Evolutionary conservation across 2,888 invertebrate genomes (phyloP).

Genomic region (Chymomyza caudatula): DNA sequence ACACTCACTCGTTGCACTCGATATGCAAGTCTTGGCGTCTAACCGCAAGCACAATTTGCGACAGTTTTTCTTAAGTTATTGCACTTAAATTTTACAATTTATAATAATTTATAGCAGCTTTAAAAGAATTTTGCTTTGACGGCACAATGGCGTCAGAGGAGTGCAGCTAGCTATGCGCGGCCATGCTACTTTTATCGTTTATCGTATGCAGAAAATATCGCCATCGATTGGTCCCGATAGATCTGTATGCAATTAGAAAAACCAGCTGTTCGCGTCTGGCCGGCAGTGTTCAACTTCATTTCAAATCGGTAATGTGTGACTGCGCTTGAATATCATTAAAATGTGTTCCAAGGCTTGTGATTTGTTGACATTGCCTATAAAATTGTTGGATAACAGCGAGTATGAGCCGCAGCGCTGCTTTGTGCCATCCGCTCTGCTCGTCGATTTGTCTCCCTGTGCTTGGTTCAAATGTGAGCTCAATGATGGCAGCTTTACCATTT

Average conservation of each 20-base stretch:
- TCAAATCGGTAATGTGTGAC: not conserved
- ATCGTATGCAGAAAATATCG: not conserved
- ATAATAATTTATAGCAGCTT: not conserved
- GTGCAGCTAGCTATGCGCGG: conserved; percentile 39
- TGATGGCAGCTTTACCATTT: conserved; percentile 43
- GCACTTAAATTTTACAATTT: not conserved
- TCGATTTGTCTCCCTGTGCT: not conserved
- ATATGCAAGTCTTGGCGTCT: conserved; percentile 24
- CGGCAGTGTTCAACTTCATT: not conserved
- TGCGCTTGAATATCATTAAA: not conserved
- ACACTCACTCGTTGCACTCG: conserved; percentile 39
- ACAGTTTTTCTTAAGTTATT: conserved; percentile 8
- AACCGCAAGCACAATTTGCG: not conserved
- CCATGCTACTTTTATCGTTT: not conserved
- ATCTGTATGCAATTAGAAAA: not conserved
- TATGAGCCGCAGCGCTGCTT: conserved; percentile 37
- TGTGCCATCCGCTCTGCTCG: conserved; percentile 20
- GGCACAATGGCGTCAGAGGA: conserved; percentile 59
- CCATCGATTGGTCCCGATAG: not conserved
- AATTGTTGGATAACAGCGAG: conserved; percentile 46
- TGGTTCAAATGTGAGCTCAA: conserved; percentile 58
- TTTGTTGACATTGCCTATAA: conserved; percentile 48
- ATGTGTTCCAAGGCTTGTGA: conserved; percentile 34
- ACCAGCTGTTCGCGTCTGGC: not conserved
- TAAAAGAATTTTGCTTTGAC: conserved; percentile 48